Evolutionary conservation across 2,888 invertebrate genomes (phyloP).

Genomic region (Adelognathus sp.): DNA sequence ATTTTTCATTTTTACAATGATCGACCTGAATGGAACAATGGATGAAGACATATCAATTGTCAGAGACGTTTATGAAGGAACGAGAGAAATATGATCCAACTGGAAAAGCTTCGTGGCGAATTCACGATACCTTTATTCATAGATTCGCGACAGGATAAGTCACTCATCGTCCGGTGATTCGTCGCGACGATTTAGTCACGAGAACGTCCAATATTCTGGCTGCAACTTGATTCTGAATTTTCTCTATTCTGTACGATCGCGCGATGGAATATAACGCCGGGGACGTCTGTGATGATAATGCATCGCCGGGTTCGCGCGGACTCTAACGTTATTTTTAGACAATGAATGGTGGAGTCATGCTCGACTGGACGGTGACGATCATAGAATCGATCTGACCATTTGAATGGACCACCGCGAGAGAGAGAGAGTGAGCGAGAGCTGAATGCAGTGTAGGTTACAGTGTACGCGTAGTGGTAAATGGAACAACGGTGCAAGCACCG

Average conservation of each 20-base stretch:
- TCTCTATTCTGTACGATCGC: background rate
- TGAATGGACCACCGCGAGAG: background rate
- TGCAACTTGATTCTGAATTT: slow-evolving; percentile 34
- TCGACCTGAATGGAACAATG: slow-evolving; percentile 55
- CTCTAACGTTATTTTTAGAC: slow-evolving; percentile 33
- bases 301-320: background rate
- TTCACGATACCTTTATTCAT: slow-evolving; percentile 21
- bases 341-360: slow-evolving; percentile 41
- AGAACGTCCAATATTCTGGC: background rate
- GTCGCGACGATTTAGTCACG: background rate
- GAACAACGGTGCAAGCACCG: background rate
- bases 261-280: background rate
- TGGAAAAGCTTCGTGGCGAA: slow-evolving; percentile 15
- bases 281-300: slow-evolving; percentile 1
- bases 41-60: slow-evolving; percentile 62
- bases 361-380: slow-evolving; percentile 31
- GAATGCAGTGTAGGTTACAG: background rate
- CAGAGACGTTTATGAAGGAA: slow-evolving; percentile 42
- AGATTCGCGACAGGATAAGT: background rate
- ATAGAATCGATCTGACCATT: slow-evolving; percentile 32
- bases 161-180: background rate
- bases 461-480: slow-evolving; percentile 14
- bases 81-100: slow-evolving; percentile 29
- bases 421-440: too few species aligned
- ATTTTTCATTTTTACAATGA: too few species aligned